phyloP scores from a whole-genome alignment of 1,140 invertebrate genomes.

The Uloborus diversus region DNA sequence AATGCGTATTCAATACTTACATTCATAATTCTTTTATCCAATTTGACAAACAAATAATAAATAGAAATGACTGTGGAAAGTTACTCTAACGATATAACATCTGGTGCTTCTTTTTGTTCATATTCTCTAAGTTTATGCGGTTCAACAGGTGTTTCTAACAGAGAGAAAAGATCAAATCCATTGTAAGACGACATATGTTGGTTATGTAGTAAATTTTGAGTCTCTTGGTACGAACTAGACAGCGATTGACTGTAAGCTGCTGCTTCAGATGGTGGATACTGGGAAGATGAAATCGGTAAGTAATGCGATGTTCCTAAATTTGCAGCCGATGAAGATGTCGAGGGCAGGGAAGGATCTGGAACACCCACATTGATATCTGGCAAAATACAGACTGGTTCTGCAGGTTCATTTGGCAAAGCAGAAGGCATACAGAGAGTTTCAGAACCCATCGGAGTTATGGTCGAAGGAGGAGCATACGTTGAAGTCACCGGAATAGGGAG shows the following conservation, averaged over 20 bases:
- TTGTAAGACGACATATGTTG: constrained; percentile 1
- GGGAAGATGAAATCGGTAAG: too few relatives aligned
- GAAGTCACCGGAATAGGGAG: not conserved
- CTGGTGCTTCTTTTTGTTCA: constrained; percentile 15
- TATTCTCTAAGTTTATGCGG: constrained; percentile 7
- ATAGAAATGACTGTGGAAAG: not conserved
- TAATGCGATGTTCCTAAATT: too few relatives aligned
- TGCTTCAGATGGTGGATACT: not conserved
- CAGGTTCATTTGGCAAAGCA: constrained; percentile 1
- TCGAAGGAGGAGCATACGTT: not conserved
- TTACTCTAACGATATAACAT: constrained; percentile 49
- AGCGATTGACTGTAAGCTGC: not conserved
- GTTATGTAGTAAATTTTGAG: not conserved
- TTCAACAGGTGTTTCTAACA: constrained; percentile 16
- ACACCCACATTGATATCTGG: not conserved
- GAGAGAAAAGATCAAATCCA: constrained; percentile 25
- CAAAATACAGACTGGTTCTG: constrained; percentile 6
- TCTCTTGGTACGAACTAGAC: constrained; percentile 7
- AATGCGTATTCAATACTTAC: too few relatives aligned
- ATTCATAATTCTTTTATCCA: too few relatives aligned
- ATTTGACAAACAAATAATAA: not conserved
- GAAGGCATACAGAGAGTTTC: not conserved
- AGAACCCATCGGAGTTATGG: not conserved
- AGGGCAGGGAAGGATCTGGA: constrained; percentile 29
- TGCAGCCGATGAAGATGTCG: constrained; percentile 28